phyloP scores from a whole-genome alignment of 1,140 invertebrate species.

The Bilobella aurantiaca region DNA sequence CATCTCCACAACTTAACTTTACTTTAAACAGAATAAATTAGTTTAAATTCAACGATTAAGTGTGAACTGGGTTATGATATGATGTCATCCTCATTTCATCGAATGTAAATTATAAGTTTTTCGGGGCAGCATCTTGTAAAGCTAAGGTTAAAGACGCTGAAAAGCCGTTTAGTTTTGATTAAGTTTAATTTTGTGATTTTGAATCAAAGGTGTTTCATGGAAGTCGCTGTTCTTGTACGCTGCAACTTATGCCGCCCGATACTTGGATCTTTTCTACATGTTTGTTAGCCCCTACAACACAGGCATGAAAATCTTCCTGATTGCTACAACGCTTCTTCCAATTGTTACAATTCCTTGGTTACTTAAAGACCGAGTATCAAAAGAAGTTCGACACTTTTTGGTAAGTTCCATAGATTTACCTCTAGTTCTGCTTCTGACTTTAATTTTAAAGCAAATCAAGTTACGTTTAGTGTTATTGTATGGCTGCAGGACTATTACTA shows the following conservation, averaged over 20 bases:
- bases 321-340: conserved; percentile 76
- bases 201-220: conserved; percentile 84
- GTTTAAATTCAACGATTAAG: background rate
- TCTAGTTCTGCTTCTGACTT: too few species aligned
- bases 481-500: background rate
- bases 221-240: conserved; percentile 95
- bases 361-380: conserved; percentile 94
- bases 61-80: too few species aligned
- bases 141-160: too few species aligned
- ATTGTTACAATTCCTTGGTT: conserved; percentile 92
- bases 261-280: conserved; percentile 88
- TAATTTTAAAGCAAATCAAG: too few species aligned
- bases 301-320: conserved; percentile 91
- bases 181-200: conserved; percentile 28
- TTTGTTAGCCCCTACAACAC: conserved; percentile 93
- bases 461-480: too few species aligned
- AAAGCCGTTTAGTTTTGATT: too few species aligned
- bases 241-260: conserved; percentile 84
- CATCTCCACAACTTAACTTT: too few species aligned
- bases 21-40: background rate
- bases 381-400: conserved; percentile 94
- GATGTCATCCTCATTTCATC: too few species aligned
- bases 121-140: too few species aligned
- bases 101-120: too few species aligned
- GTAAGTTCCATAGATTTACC: too few species aligned